phyloP scores from a whole-genome alignment of 1,140 invertebrate genomes.

The Drosophila funebris region DNA sequence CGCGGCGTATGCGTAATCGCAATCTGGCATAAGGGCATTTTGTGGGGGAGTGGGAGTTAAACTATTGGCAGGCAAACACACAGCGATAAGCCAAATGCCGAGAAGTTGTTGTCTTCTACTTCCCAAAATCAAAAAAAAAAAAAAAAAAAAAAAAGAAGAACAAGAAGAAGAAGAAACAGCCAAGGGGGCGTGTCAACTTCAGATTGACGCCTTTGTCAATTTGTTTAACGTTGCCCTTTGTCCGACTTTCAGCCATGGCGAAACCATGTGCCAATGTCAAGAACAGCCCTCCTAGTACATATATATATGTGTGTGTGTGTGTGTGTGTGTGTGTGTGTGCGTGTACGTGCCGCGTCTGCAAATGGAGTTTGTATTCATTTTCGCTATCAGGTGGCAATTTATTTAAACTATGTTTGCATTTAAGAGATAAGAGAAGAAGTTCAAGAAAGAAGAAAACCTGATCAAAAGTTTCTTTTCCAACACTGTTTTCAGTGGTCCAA shows the following conservation, averaged over 20 bases:
- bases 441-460: slow-evolving; percentile 1
- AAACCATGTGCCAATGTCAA: slow-evolving; percentile 31
- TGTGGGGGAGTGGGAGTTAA: slow-evolving; percentile 3
- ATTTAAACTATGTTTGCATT: slow-evolving; percentile 63
- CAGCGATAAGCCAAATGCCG: slow-evolving; percentile 49
- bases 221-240: slow-evolving; percentile 55
- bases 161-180: not conserved
- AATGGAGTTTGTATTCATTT: slow-evolving; percentile 54
- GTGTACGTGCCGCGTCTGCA: slow-evolving; percentile 53
- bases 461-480: not conserved
- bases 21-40: slow-evolving; percentile 5
- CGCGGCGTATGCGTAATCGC: slow-evolving; percentile 67
- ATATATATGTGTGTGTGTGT: not conserved
- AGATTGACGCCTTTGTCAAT: slow-evolving; percentile 67
- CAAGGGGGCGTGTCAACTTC: slow-evolving; percentile 44
- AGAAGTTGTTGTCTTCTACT: slow-evolving; percentile 3
- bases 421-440: not conserved
- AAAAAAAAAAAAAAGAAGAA: too few relatives aligned
- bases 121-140: too few relatives aligned
- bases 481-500: slow-evolving; percentile 10
- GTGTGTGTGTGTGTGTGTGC: slow-evolving; percentile 8
- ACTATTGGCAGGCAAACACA: slow-evolving; percentile 26
- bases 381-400: slow-evolving; percentile 68
- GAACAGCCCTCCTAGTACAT: slow-evolving; percentile 13
- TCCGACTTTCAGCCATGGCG: slow-evolving; percentile 19